Conservation (phyloP, 2,113 vertebrate genomes). For the Lasiurus borealis region DNA sequence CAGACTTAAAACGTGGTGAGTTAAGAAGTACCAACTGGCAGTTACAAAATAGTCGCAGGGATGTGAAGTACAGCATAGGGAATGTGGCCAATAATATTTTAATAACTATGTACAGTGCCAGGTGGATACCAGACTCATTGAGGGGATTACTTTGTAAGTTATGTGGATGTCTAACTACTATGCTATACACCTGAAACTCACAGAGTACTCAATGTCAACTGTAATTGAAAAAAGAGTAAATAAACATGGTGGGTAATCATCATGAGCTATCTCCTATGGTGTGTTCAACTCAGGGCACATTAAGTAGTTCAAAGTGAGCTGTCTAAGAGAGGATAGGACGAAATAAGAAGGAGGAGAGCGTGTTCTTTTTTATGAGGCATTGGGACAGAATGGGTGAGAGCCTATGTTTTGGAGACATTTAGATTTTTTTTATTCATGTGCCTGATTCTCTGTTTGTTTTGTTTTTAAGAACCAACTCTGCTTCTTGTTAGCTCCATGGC, state of each 20-base stretch:
- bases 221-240: neutral
- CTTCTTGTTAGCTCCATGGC: neutral
- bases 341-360: neutral
- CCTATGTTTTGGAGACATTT: neutral
- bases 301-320: neutral
- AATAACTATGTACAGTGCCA: neutral
- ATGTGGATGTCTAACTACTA: neutral
- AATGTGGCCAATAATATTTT: neutral
- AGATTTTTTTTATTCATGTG: neutral
- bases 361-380: neutral
- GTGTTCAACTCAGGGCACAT: no score
- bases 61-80: neutral
- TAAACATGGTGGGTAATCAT: neutral
- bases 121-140: neutral
- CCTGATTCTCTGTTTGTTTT: slow-evolving; percentile 11
- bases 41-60: neutral
- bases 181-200: neutral
- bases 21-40: neutral
- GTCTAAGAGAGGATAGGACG: neutral
- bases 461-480: neutral
- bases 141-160: neutral
- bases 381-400: neutral
- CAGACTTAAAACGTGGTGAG: neutral
- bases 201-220: neutral
- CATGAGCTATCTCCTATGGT: neutral